These are phyloP conservation scores for Sarcophaga carnaria DNA, from an alignment of 2,888 invertebrate genomes.

Conservation along the genomic window DNA sequence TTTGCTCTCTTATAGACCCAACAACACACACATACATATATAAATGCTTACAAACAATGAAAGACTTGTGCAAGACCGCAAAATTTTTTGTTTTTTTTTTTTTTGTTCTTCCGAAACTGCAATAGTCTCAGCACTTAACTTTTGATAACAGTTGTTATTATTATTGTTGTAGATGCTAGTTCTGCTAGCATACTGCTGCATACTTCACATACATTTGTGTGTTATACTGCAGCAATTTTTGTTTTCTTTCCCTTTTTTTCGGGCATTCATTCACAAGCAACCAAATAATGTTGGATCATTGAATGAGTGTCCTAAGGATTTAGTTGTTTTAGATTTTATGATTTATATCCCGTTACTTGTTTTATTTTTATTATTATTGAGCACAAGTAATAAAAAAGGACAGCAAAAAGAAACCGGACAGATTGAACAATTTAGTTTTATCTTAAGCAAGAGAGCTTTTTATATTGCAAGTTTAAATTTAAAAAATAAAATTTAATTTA, in stretches of 20 bases:
- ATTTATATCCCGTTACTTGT: neutral
- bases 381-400: neutral
- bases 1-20: neutral
- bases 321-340: neutral
- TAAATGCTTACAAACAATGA: neutral
- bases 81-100: constrained; percentile 48
- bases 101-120: constrained; percentile 7
- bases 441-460: neutral
- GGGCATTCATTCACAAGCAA: constrained; percentile 6
- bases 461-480: too few relatives aligned
- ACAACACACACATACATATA: neutral
- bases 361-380: neutral
- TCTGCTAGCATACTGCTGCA: constrained; percentile 8
- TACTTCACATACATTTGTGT: constrained; percentile 17
- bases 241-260: neutral
- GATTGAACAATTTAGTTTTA: neutral
- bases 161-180: neutral
- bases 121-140: constrained; percentile 58
- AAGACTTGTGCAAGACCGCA: constrained; percentile 60
- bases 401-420: too few relatives aligned
- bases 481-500: too few relatives aligned
- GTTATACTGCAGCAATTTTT: constrained; percentile 42
- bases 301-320: neutral
- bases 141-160: constrained; percentile 31
- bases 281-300: constrained; percentile 16